Evolutionary conservation across 2,888 invertebrate genomes (phyloP).

Genomic region (Drosophila multiciliata): DNA sequence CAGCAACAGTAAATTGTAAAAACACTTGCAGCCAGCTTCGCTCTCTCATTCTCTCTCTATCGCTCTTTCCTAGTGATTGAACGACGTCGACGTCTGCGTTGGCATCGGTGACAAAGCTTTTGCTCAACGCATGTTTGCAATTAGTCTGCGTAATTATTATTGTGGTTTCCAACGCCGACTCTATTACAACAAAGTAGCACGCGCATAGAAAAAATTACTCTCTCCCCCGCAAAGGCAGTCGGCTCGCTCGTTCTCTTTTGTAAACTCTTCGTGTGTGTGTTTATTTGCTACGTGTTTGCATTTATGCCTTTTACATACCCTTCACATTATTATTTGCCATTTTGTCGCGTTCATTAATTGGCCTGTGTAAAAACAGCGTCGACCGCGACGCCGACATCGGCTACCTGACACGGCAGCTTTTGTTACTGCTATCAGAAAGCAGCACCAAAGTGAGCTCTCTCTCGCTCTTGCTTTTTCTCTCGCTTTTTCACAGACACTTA

Average conservation of each 20-base stretch:
- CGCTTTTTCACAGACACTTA: slow-evolving; percentile 40
- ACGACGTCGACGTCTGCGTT: slow-evolving; percentile 26
- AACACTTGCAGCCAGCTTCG: slow-evolving; percentile 55
- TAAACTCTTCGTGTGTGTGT: slow-evolving; percentile 10
- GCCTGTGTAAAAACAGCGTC: slow-evolving; percentile 60
- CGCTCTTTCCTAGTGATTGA: slow-evolving; percentile 54
- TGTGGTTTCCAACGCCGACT: slow-evolving; percentile 37
- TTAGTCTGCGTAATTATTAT: slow-evolving; percentile 71
- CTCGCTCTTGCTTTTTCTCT: slow-evolving; percentile 13
- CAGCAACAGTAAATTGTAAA: slow-evolving; percentile 73
- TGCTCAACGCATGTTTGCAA: slow-evolving; percentile 75
- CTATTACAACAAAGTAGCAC: slow-evolving; percentile 67
- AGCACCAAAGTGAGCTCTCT: slow-evolving; percentile 14
- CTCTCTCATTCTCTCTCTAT: neutral
- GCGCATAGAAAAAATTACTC: slow-evolving; percentile 51
- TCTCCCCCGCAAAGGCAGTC: slow-evolving; percentile 16
- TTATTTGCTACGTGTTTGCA: slow-evolving; percentile 48
- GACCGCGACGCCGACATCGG: slow-evolving; percentile 22
- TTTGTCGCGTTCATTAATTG: slow-evolving; percentile 79
- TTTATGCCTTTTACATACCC: slow-evolving; percentile 67
- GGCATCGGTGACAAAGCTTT: slow-evolving; percentile 57
- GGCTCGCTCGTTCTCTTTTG: slow-evolving; percentile 1
- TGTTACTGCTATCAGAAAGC: slow-evolving; percentile 60
- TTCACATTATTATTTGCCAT: slow-evolving; percentile 70
- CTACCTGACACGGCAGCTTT: slow-evolving; percentile 69